Evolutionary conservation across 2,888 invertebrate genomes (phyloP), one percentile per base, ranked within the genome.

Genomic region (Bembecia ichneumoniformis): DNA sequence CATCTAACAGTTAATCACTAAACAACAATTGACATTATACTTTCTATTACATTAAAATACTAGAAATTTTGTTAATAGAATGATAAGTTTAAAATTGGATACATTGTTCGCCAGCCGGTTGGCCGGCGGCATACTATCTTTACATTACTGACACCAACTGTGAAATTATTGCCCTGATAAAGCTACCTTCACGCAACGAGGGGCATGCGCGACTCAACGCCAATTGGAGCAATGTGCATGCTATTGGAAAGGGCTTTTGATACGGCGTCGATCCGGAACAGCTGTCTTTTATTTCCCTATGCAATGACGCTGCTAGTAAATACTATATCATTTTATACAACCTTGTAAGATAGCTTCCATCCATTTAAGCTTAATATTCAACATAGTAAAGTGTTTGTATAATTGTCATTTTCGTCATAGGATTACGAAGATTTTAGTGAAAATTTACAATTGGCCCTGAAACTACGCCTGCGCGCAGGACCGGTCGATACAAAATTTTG

Each of bases 401-500:
- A 28, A 28, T 28, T 28, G 7, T 2, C 28, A 28, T 28, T 28
- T 28, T 28, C 28, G 5, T 28, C 28, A 28, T 28, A 28, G 28
- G 9, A 28, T 28, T 28, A 28, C 28, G 28, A 9, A 28, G 28
- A 28, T 28, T 28, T 28, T 9, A 28, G 9, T 28, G 28, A 28
- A 28, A 28, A 28, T 28, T 28, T 28, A 28, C 28, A 28, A 9
- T 28, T 46, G 51, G 43, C 54, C 55, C 54, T 56, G 52, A 20
- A 52, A 66, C 59, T 67, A 82, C 84, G 84, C 84, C 74, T 84
- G 84, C 84, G 84, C 83, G 82, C 57, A 58, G 56, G 51, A 52
- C 53, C 67, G 76, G 82, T 83, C 84, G 73, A 84, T 84, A 78
- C n/a, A 40, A 40, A 13, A 4, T 40, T 40, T 40, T 40, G 40